These are phyloP conservation scores for Aphelenchoides fujianensis DNA, from an alignment of 1,140 invertebrate species.

Conservation along the genomic window DNA sequence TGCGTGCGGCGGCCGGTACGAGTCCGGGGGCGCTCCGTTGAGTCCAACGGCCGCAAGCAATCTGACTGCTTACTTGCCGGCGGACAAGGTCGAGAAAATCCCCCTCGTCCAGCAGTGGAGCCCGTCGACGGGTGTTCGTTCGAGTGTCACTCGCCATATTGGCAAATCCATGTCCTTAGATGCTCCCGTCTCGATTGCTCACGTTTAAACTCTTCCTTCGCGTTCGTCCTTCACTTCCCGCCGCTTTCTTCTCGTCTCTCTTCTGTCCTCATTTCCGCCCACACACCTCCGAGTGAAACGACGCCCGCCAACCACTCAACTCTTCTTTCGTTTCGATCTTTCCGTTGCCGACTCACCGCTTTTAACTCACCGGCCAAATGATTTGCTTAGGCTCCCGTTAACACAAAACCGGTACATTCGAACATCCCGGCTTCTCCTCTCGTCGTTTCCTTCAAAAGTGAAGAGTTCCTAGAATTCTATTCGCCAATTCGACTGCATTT, in stretches of 20 bases:
- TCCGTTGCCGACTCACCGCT: too few relatives aligned
- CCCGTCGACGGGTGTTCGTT: slow-evolving; percentile 34
- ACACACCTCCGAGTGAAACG: too few relatives aligned
- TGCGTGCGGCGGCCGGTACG: slow-evolving; percentile 11
- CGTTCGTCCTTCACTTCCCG: neutral
- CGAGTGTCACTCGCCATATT: slow-evolving; percentile 33
- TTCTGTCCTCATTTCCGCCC: too few relatives aligned
- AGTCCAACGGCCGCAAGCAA: slow-evolving; percentile 12
- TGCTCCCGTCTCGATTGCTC: slow-evolving; percentile 57
- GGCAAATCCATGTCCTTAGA: slow-evolving; percentile 59
- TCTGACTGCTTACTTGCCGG: slow-evolving; percentile 11
- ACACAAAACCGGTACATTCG: too few relatives aligned
- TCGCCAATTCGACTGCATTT: too few relatives aligned
- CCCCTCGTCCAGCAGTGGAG: slow-evolving; percentile 59
- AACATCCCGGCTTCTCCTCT: too few relatives aligned
- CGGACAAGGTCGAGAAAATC: slow-evolving; percentile 54
- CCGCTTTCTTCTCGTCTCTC: neutral
- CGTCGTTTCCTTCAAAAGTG: too few relatives aligned
- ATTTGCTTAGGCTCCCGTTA: too few relatives aligned
- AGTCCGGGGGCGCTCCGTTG: neutral
- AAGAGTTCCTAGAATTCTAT: too few relatives aligned
- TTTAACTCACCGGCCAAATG: too few relatives aligned
- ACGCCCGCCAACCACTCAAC: too few relatives aligned
- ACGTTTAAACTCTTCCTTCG: slow-evolving; percentile 38
- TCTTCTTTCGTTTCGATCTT: too few relatives aligned